Evolutionary conservation across 2,797 vertebrate species (phyloP), one percentile per base, ranked within the genome.

Genomic region (Tauraco hartlaubi): DNA sequence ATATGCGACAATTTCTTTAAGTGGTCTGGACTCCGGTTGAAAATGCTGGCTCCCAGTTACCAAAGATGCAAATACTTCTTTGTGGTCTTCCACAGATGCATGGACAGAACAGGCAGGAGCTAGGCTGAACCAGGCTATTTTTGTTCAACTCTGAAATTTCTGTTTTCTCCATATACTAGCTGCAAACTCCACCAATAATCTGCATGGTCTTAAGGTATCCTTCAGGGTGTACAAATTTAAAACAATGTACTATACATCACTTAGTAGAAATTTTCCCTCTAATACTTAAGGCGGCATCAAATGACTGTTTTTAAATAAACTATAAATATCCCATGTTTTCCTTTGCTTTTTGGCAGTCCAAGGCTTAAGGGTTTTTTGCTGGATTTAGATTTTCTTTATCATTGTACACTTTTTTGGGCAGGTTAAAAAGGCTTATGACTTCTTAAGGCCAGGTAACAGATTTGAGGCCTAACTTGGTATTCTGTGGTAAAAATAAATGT

Each of bases 401-500:
- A 72, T 86, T 96, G 96, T 94, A 95, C 21, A 25, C 48, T 91
- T 96, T 98, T 97, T 97, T 81, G 92, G 96, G 96, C 95, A 97
- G 95, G 94, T 97, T 96, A 97, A 97, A 97, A 98, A 98, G 97
- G 97, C 97, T 88, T 97, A 97, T 96, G 95, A 98, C 97, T 98
- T 98, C 98, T 92, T 98, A 97, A 97, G 90, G 98, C 97, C 97
- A 91, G 89, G 31, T 43, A 92, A 86, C 14, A 85, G 66, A 26
- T 88, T 73, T 95, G 93, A 96, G 96, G 92, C 97, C 98, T 99
- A 99, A 98, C 98, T 99, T 56, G 98, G 98, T 98, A 99, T 98
- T 96, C 99, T 99, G 94, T 98, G 99, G 97, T 99, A 99, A 98
- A 99, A 99, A 98, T 99, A 99, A 98, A 99, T 98, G 98, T 99